Conservation (phyloP, 1,140 invertebrate genomes). For the Drosophila willistoni region DNA sequence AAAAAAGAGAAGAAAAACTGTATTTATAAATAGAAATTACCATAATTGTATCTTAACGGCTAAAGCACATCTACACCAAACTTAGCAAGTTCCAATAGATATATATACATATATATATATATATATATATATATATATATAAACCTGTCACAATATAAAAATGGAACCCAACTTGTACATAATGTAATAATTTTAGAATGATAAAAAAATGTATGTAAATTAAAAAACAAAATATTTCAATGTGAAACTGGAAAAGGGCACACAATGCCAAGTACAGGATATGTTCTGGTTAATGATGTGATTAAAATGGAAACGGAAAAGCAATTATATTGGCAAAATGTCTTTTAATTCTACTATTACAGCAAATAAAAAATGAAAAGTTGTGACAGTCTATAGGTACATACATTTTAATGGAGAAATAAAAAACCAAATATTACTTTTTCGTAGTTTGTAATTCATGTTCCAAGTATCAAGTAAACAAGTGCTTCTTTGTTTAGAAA, state of each 20-base stretch:
- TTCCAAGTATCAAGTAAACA: too few species aligned
- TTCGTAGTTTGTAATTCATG: too few species aligned
- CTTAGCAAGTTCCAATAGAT: conserved; percentile 15
- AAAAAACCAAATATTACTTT: too few species aligned
- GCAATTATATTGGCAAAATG: not conserved
- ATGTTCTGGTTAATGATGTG: conserved; percentile 7
- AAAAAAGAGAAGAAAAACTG: conserved; percentile 32
- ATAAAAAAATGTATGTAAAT: conserved; percentile 37
- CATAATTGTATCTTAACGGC: conserved; percentile 29
- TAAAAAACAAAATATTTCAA: conserved; percentile 18
- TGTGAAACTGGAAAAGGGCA: conserved; percentile 11
- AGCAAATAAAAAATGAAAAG: not conserved
- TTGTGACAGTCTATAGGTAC: too few species aligned
- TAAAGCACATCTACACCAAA: conserved; percentile 8
- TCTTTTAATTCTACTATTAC: not conserved
- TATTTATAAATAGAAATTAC: conserved; percentile 52
- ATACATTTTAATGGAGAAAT: too few species aligned
- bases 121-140: not conserved
- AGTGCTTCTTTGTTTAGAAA: too few species aligned
- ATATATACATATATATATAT: not conserved
- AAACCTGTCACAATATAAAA: not conserved
- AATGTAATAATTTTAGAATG: conserved; percentile 43
- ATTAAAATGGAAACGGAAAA: conserved; percentile 19
- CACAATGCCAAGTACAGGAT: not conserved
- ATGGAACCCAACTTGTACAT: conserved; percentile 48